Conservation (phyloP, 2,888 invertebrate species). For the Polylopha cassiicola region DNA sequence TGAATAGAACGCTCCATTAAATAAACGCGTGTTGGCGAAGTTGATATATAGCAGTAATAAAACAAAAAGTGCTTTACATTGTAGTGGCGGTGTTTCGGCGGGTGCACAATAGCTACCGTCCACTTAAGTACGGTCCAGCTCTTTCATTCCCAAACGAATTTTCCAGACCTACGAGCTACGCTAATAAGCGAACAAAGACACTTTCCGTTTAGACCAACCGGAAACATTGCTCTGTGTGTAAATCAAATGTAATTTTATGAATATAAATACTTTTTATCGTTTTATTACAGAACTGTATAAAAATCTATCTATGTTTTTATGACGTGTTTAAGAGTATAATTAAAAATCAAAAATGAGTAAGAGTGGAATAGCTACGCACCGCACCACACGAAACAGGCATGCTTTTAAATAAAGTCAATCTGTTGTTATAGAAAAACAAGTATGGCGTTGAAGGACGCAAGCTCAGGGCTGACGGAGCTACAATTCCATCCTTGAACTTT, state of each 20-base stretch:
- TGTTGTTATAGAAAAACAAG: no score
- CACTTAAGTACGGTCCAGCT: constrained; percentile 65
- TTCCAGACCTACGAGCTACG: constrained; percentile 64
- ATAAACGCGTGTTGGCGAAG: constrained; percentile 56
- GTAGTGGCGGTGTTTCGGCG: constrained; percentile 41
- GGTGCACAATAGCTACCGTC: constrained; percentile 54
- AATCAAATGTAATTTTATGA: constrained; percentile 2
- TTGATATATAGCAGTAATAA: constrained; percentile 62
- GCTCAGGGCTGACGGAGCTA: no score
- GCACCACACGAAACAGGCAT: no score
- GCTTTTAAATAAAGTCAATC: no score
- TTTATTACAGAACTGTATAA: no score
- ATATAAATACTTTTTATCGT: no score
- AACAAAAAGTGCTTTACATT: constrained; percentile 63
- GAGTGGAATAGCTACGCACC: no score
- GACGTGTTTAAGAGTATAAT: no score
- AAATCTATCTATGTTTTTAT: no score
- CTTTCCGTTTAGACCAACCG: constrained; percentile 54
- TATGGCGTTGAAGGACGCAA: no score
- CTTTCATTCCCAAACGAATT: constrained; percentile 59
- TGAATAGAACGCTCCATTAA: constrained; percentile 51
- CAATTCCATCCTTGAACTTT: no score
- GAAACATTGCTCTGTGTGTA: constrained; percentile 34
- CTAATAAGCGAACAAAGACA: constrained; percentile 68
- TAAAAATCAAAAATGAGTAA: no score